These are phyloP conservation scores for Zelleria hepariella DNA, from an alignment of 2,888 invertebrate genomes.

Conservation along the genomic window DNA sequence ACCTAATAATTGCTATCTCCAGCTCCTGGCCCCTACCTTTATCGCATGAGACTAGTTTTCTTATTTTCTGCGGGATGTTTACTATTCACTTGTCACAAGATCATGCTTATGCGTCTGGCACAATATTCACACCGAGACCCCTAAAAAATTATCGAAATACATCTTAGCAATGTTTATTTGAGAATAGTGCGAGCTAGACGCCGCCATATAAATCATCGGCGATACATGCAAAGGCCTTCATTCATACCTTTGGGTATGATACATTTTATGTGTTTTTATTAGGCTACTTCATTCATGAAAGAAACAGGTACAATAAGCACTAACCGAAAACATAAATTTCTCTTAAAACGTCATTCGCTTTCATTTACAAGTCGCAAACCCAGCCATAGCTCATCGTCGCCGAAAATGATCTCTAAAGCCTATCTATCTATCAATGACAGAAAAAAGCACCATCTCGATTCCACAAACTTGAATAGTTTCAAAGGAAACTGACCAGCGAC, in stretches of 20 bases:
- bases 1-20: no score
- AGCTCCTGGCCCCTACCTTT: no score
- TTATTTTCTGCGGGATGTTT: no score
- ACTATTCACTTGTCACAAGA: no score
- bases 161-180: no score
- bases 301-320: not conserved
- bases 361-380: not conserved
- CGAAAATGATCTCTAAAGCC: constrained; percentile 3
- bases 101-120: no score
- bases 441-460: constrained; percentile 18
- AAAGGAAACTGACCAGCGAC: constrained; percentile 20
- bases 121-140: no score
- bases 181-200: no score
- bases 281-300: not conserved
- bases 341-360: not conserved
- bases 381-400: not conserved
- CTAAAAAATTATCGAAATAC: no score
- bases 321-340: not conserved
- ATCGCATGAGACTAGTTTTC: no score
- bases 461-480: constrained; percentile 26
- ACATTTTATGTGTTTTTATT: not conserved
- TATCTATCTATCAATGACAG: constrained; percentile 16
- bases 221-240: not conserved
- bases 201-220: not conserved
- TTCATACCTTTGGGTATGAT: not conserved